phyloP scores from a whole-genome alignment of 2,113 vertebrate species.

The Chamaea fasciata region DNA sequence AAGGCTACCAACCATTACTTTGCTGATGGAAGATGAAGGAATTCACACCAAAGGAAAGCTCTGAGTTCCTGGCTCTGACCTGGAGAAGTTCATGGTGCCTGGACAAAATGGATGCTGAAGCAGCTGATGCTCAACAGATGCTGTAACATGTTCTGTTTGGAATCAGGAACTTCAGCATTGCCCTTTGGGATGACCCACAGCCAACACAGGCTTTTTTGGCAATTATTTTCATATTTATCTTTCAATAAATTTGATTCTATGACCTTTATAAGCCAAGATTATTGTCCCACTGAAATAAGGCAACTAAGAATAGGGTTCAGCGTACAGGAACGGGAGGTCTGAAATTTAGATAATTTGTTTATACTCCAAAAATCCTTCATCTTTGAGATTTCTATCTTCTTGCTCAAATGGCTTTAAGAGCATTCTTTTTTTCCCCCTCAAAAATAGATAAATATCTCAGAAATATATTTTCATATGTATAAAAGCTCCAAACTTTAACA shows the following conservation, averaged over 20 bases:
- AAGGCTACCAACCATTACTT: neutral
- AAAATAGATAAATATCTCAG: neutral
- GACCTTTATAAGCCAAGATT: neutral
- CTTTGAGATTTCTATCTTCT: neutral
- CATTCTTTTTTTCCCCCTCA: accelerated
- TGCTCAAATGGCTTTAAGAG: neutral
- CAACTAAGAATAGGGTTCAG: neutral
- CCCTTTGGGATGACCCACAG: neutral
- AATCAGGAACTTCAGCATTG: neutral
- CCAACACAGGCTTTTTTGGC: neutral
- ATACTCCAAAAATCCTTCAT: neutral
- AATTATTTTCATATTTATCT: neutral
- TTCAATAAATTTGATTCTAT: neutral
- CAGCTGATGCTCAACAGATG: neutral
- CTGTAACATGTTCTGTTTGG: neutral
- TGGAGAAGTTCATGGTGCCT: neutral
- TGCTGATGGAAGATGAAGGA: neutral
- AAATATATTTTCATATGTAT: neutral
- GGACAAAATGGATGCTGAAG: neutral
- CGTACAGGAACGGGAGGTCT: neutral
- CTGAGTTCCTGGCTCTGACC: neutral
- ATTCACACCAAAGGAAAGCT: neutral
- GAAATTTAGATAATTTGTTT: neutral
- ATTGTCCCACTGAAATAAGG: neutral
- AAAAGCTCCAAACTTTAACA: neutral